Conservation (phyloP, 1,140 invertebrate species). For the Drosophila ficusphila region DNA sequence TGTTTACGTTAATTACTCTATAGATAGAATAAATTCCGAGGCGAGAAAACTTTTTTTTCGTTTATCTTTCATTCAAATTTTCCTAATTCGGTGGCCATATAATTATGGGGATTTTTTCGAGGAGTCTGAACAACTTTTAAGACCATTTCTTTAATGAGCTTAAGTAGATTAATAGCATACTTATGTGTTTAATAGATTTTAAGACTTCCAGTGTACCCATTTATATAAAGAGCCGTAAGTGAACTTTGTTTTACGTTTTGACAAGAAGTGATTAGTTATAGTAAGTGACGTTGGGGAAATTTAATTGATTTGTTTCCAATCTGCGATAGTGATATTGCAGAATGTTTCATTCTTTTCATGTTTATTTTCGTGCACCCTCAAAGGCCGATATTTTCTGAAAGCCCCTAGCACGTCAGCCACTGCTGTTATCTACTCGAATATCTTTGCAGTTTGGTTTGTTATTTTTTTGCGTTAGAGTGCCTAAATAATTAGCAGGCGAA, state of each 20-base stretch:
- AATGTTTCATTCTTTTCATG: too few species aligned
- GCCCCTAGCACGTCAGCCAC: background rate
- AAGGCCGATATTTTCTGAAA: background rate
- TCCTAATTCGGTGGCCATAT: background rate
- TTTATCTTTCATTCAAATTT: background rate
- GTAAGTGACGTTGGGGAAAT: background rate
- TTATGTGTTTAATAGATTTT: too few species aligned
- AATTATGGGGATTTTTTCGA: too few species aligned
- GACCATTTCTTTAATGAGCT: too few species aligned
- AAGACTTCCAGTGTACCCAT: too few species aligned
- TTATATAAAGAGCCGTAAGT: too few species aligned
- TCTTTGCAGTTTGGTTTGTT: conserved; percentile 7
- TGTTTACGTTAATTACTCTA: background rate
- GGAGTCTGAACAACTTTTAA: too few species aligned
- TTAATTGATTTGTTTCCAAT: background rate
- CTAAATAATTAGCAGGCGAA: conserved; percentile 34
- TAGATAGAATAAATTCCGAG: background rate
- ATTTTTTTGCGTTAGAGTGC: conserved; percentile 7
- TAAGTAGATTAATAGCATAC: too few species aligned
- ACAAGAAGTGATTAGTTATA: background rate
- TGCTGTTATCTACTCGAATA: conserved; percentile 21
- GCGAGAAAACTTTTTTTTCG: background rate
- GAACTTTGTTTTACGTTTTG: too few species aligned
- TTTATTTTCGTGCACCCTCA: too few species aligned
- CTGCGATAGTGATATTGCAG: background rate